phyloP scores from a whole-genome alignment of 2,797 vertebrate genomes.

The Acrossocheilus wenchowensis region DNA sequence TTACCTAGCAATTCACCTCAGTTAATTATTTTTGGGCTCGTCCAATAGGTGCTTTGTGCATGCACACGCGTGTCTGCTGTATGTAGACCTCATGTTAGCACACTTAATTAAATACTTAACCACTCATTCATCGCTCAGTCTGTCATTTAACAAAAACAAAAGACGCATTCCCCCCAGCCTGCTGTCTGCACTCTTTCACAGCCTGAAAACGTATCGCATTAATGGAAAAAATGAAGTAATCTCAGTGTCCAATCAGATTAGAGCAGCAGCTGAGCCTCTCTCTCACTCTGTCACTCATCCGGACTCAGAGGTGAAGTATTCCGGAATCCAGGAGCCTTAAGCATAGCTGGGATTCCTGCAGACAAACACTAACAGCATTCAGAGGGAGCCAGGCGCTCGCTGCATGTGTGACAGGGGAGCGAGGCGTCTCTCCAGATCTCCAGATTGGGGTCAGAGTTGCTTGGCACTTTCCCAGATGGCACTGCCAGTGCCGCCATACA shows the following conservation, averaged over 20 bases:
- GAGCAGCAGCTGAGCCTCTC: constrained; percentile 45
- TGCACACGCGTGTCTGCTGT: neutral
- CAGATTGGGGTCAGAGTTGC: constrained; percentile 42
- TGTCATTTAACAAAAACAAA: constrained; percentile 55
- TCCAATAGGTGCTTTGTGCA: neutral
- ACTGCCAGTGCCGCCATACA: constrained; percentile 21
- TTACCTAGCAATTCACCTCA: neutral
- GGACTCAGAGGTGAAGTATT: constrained; percentile 67
- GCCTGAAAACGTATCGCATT: constrained; percentile 54
- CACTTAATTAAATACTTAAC: constrained; percentile 30
- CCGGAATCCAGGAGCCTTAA: constrained; percentile 66
- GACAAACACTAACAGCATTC: constrained; percentile 79
- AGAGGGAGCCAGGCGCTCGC: constrained; percentile 21
- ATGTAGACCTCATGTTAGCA: neutral
- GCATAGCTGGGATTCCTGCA: constrained; percentile 79
- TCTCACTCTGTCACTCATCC: constrained; percentile 39
- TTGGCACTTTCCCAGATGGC: constrained; percentile 46
- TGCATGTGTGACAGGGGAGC: constrained; percentile 4
- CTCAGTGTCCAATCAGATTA: constrained; percentile 58
- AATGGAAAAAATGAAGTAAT: constrained; percentile 64
- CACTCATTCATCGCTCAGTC: constrained; percentile 59
- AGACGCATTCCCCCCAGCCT: constrained; percentile 44
- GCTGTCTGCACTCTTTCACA: constrained; percentile 51
- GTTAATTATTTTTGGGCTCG: neutral
- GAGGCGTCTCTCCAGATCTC: constrained; percentile 36